phyloP scores from a whole-genome alignment of 2,888 invertebrate species.

The Anthophora plumipes region DNA sequence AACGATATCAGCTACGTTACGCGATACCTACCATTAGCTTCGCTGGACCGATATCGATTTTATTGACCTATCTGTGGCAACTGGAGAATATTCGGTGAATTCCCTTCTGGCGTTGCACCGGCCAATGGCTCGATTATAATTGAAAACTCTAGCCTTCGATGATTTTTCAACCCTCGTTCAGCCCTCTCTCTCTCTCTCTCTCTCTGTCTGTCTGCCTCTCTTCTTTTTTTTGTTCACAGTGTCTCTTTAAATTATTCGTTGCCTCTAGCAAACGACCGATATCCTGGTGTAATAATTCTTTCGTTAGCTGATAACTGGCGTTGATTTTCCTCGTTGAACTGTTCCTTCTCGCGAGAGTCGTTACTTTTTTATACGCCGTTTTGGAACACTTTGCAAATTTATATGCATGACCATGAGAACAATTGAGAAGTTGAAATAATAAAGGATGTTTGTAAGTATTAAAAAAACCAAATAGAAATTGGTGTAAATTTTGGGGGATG shows the following conservation, averaged over 20 bases:
- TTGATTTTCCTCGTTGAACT: neutral
- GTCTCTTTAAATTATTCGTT: constrained; percentile 42
- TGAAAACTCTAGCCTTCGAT: constrained; percentile 40
- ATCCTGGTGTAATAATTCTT: neutral
- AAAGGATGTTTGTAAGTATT: too few relatives aligned
- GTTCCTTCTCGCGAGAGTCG: neutral
- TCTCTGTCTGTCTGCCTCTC: neutral
- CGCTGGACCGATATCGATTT: constrained; percentile 67
- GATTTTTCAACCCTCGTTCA: constrained; percentile 50
- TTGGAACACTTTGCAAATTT: too few relatives aligned
- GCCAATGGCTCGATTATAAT: constrained; percentile 7
- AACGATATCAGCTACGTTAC: constrained; percentile 70
- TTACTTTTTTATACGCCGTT: too few relatives aligned
- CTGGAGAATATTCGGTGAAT: constrained; percentile 56
- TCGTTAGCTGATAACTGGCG: neutral
- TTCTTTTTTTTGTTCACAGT: too few relatives aligned
- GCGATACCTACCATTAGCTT: constrained; percentile 70
- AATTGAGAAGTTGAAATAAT: too few relatives aligned
- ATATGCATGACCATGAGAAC: too few relatives aligned
- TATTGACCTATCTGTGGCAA: constrained; percentile 50
- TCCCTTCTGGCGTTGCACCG: constrained; percentile 25
- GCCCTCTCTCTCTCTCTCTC: neutral
- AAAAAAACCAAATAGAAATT: too few relatives aligned
- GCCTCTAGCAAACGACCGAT: neutral
- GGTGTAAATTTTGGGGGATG: too few relatives aligned